Conservation (phyloP, 2,113 vertebrate genomes). For the Oryzias celebensis region DNA sequence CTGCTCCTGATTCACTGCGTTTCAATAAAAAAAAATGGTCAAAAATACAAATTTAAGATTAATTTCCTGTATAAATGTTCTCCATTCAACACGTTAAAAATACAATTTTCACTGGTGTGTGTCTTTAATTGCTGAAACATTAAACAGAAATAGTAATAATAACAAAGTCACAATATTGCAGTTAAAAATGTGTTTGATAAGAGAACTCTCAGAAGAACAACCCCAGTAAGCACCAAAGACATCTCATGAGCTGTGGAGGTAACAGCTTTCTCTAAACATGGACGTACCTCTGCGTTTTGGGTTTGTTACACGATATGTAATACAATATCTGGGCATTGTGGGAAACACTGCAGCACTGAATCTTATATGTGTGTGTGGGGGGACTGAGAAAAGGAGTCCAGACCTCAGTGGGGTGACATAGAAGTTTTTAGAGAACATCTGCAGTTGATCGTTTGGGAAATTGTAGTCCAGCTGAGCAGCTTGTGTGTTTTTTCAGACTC, state of each 20-base stretch:
- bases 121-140: no score
- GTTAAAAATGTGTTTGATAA: no score
- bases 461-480: slow-evolving; percentile 15
- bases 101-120: no score
- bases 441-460: background rate
- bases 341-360: slow-evolving; percentile 3
- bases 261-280: slow-evolving; percentile 7
- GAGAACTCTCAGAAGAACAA: no score
- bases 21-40: no score
- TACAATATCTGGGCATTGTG: background rate
- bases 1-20: no score
- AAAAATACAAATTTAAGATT: no score
- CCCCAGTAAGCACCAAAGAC: background rate
- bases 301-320: background rate
- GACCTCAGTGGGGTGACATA: slow-evolving; percentile 24
- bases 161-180: no score
- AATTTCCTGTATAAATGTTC: no score
- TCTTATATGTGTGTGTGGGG: background rate
- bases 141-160: no score
- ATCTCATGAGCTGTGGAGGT: background rate
- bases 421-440: background rate
- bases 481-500: background rate
- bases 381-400: background rate
- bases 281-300: background rate
- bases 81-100: no score